phyloP scores from a whole-genome alignment of 2,888 invertebrate genomes.

The Lagria hirta region DNA sequence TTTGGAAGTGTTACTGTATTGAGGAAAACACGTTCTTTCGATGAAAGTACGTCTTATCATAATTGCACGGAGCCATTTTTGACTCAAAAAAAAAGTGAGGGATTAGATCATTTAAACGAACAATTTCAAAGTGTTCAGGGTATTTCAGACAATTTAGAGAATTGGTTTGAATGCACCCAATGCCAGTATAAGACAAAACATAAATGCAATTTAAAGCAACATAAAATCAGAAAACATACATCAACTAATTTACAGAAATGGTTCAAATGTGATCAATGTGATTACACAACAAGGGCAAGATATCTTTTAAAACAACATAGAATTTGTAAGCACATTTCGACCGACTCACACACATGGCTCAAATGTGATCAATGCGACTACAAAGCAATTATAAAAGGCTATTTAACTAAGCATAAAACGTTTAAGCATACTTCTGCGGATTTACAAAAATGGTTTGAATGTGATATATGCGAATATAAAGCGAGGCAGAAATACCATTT shows the following conservation, averaged over 20 bases:
- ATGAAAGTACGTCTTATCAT: too few relatives aligned
- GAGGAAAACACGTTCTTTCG: too few relatives aligned
- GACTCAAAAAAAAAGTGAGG: too few relatives aligned
- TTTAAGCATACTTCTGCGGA: constrained; percentile 5
- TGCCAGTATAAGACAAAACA: constrained; percentile 4
- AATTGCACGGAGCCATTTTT: too few relatives aligned
- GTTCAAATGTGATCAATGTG: constrained; percentile 1
- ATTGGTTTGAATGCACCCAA: background rate
- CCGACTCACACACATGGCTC: constrained; percentile 9
- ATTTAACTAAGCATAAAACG: constrained; percentile 8
- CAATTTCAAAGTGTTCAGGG: too few relatives aligned
- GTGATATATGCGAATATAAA: constrained; percentile 8
- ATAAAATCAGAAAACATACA: constrained; percentile 4
- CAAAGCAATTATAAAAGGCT: constrained; percentile 8
- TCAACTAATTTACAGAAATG: constrained; percentile 1
- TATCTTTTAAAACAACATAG: constrained; percentile 2
- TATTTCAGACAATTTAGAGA: too few relatives aligned
- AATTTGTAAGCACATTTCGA: background rate
- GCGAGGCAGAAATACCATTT: constrained; percentile 11
- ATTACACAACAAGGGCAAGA: background rate
- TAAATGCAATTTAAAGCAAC: constrained; percentile 8
- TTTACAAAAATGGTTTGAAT: background rate
- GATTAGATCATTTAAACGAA: too few relatives aligned
- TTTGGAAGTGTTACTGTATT: too few relatives aligned
- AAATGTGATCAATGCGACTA: constrained; percentile 17